Base-by-base conservation (phyloP, 2,113 vertebrate genomes). In the Glaucomys volans region DNA sequence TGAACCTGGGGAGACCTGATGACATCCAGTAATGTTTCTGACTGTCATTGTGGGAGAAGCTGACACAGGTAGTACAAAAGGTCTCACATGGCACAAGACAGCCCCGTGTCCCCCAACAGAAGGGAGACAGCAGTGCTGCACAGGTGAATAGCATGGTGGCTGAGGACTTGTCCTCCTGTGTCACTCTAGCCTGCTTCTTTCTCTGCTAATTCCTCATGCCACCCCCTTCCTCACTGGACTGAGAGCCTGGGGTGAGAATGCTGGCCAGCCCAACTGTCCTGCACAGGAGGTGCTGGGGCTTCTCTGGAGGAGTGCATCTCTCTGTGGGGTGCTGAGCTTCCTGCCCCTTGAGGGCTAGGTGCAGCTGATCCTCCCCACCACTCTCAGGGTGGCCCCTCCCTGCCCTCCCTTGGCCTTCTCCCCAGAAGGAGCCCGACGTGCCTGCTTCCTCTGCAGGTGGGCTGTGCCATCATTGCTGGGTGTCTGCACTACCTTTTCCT, bases 401-500 rank as follows among this genome's bases (percentile, higher is more conserved):
- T 35, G 28, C 7, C 16, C 69, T n/a, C n/a, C 24, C 28, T 17
- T 11, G 11, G 2, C n/a, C 40, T 6, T 42, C 10, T n/a, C n/a
- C 52, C 54, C 4, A 52, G 0, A 32, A 2, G n/a, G 52, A 35
- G 8, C 4, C 42, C 95, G 54, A 82, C 4, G 2, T 0, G 22
- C 24, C 2, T 5, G 2, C 9, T 0, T 13, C 1, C 62, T 80
- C 79, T 9, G 14, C 95, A 98, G 98, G 42, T 0, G 5, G 67
- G 67, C 57, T 98, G 98, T 0, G 82, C 97, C 20, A 3, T 98
- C 87, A 96, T 97, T 0, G 95, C 97, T 0, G 98, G 98, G 13
- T 20, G 93, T 1, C 93, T 98, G 32, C 98, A 98, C 69, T 98
- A 98, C 96, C 80, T 98, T 11, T 98, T 98, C 90, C 97, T 98